These are phyloP conservation scores for Anorthoa munda DNA, from an alignment of 2,888 invertebrate species.

Conservation along the genomic window DNA sequence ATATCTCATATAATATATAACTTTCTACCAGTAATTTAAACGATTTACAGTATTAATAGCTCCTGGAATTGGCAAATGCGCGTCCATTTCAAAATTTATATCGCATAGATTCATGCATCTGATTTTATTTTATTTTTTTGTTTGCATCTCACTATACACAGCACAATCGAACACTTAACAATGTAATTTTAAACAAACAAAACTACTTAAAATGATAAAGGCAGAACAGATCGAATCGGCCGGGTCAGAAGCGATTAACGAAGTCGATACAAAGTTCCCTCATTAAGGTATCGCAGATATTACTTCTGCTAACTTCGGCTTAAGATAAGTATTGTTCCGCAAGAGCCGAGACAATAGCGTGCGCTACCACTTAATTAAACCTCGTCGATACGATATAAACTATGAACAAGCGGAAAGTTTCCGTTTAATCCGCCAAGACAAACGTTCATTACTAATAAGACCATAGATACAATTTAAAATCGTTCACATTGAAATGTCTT, in stretches of 20 bases:
- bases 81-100: slow-evolving; percentile 81
- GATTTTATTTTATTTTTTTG: slow-evolving; percentile 69
- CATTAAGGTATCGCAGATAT: slow-evolving; percentile 90
- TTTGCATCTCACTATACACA: slow-evolving; percentile 67
- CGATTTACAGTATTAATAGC: slow-evolving; percentile 60
- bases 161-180: slow-evolving; percentile 59
- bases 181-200: slow-evolving; percentile 60
- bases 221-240: slow-evolving; percentile 69
- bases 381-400: slow-evolving; percentile 81
- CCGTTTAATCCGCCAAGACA: slow-evolving; percentile 80
- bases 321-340: slow-evolving; percentile 89
- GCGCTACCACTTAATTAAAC: slow-evolving; percentile 89
- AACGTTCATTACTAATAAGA: slow-evolving; percentile 66
- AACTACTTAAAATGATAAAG: slow-evolving; percentile 65
- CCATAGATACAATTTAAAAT: slow-evolving; percentile 56
- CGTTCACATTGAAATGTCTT: slow-evolving; percentile 78
- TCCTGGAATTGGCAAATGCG: slow-evolving; percentile 78
- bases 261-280: slow-evolving; percentile 90
- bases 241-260: slow-evolving; percentile 86
- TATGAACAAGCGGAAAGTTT: slow-evolving; percentile 80
- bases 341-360: slow-evolving; percentile 88
- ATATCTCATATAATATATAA: slow-evolving; percentile 27
- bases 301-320: slow-evolving; percentile 87
- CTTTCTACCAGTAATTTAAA: slow-evolving; percentile 73
- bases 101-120: slow-evolving; percentile 71